A percentile compares a stretch with the other conserved stretches of the same genome.
phyloP scores from a whole-genome alignment of 2,113 vertebrate genomes.

The mouse (Mus musculus) region DNA sequence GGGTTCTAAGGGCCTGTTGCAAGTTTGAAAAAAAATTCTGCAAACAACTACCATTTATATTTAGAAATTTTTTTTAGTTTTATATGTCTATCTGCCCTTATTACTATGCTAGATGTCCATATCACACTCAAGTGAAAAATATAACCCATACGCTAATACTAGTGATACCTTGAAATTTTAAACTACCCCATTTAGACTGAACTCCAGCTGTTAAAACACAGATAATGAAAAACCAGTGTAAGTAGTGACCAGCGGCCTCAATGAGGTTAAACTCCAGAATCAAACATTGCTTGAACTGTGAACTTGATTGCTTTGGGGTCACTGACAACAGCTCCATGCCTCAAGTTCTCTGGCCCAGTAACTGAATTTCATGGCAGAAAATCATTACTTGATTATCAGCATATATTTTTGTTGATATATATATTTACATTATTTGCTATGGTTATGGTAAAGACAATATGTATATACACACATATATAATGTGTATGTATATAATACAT shows the following conservation, averaged over 20 bases:
- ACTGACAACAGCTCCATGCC: constrained; percentile 24
- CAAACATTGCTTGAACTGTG: constrained; percentile 36
- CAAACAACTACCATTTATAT: constrained; percentile 63
- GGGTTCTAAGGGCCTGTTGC: constrained; percentile 51
- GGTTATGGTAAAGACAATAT: not conserved
- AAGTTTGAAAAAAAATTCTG: constrained; percentile 55
- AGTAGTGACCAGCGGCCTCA: constrained; percentile 54
- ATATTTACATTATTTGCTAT: not conserved
- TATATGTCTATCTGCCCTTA: constrained; percentile 62
- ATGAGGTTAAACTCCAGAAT: not conserved
- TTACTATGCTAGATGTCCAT: constrained; percentile 41
- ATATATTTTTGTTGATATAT: constrained; percentile 35
- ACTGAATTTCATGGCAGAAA: constrained; percentile 54
- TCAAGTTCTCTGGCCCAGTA: constrained; percentile 46
- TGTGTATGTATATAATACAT: not conserved
- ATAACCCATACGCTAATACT: constrained; percentile 30
- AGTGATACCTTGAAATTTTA: constrained; percentile 76
- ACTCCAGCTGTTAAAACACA: constrained; percentile 81
- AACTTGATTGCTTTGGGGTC: constrained; percentile 62
- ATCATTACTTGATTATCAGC: constrained; percentile 4
- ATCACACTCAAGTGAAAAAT: constrained; percentile 71
- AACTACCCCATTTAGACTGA: constrained; percentile 72
- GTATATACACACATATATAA: not conserved
- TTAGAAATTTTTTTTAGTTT: constrained; percentile 63
- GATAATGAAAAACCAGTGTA: constrained; percentile 55